Evolutionary conservation across 2,797 vertebrate genomes (phyloP), one percentile per base, ranked within the genome.

Genomic region (Crocodylus rhombifer): DNA sequence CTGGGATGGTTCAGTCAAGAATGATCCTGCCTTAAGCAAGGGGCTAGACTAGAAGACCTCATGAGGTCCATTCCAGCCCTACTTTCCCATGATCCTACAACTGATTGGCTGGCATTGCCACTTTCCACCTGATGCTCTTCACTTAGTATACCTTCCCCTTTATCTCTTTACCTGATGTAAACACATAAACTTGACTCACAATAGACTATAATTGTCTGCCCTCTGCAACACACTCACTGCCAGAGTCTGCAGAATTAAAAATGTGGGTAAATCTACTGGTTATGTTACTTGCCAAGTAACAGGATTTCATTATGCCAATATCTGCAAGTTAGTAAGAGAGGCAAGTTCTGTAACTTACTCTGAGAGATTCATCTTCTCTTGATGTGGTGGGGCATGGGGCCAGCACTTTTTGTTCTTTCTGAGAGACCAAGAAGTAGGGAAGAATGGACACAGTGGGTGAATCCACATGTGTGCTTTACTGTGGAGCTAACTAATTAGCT

Each of bases 81-180:
- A 42, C 42, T 42, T 42, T 42, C 42, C 42, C 42, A 42, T 1
- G 42, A 42, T 42, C 42, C 42, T 42, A 42, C 42, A 42, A 11
- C 16, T 55, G 58, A 77, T 23, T 9, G 57, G 26, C 42, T 84
- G 65, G 55, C 21, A 57, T 26, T 51, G 14, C 17, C 16, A 18
- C 13, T 76, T 89, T 89, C n/a, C 33, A 55, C 4, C 18, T 16
- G 3, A 21, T 23, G 5, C 62, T 42, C 57, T 71, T 80, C 26
- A 23, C 0, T 0, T 67, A 63, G 58, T 28, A 33, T 0, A 0
- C 56, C 30, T 86, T 79, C 33, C 65, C 13, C 51, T 25, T 23
- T 23, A 75, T 12, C 30, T 64, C 42, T 14, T 23, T 21, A 69
- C 23, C 61, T 3, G 25, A 62, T 26, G 12, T 62, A 62, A 62